A percentile compares a stretch with the other conserved stretches of the same genome.
Evolutionary conservation across 2,888 invertebrate genomes (phyloP).

Genomic region (Seira sanloemensis): DNA sequence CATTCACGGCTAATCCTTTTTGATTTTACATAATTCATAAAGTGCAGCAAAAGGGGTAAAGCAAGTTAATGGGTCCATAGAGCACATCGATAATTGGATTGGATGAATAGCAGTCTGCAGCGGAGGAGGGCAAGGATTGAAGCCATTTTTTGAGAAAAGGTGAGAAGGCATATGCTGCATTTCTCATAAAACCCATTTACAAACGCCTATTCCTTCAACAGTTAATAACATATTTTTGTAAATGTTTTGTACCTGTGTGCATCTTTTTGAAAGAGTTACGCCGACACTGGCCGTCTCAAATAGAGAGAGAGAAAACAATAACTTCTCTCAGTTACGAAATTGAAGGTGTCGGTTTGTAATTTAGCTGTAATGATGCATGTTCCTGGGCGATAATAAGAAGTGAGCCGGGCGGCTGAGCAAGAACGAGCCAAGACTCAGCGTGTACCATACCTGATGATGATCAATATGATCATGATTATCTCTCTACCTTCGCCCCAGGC

Average conservation of each 20-base stretch:
- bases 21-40: background rate
- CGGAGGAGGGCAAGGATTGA: conserved; percentile 23
- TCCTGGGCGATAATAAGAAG: conserved; percentile 36
- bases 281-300: conserved; percentile 27
- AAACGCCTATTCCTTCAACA: conserved; percentile 55
- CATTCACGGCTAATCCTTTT: background rate
- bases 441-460: conserved; percentile 44
- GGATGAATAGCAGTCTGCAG: conserved; percentile 28
- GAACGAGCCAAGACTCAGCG: conserved; percentile 43
- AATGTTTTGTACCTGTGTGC: background rate
- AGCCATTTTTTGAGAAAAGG: conserved; percentile 15
- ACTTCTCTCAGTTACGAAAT: conserved; percentile 49
- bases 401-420: conserved; percentile 14
- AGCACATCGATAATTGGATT: conserved; percentile 52
- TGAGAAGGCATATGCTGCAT: conserved; percentile 59
- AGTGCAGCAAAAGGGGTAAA: background rate
- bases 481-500: background rate
- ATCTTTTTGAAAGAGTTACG: conserved; percentile 14
- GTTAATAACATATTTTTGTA: conserved; percentile 47
- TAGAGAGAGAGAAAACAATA: conserved; percentile 30
- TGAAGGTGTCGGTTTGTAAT: conserved; percentile 64
- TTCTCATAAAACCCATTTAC: conserved; percentile 62
- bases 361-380: conserved; percentile 59
- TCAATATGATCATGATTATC: conserved; percentile 32
- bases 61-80: conserved; percentile 27